Evolutionary conservation across 2,113 vertebrate genomes (phyloP).

Genomic region (Phalacrocorax brasilianus): DNA sequence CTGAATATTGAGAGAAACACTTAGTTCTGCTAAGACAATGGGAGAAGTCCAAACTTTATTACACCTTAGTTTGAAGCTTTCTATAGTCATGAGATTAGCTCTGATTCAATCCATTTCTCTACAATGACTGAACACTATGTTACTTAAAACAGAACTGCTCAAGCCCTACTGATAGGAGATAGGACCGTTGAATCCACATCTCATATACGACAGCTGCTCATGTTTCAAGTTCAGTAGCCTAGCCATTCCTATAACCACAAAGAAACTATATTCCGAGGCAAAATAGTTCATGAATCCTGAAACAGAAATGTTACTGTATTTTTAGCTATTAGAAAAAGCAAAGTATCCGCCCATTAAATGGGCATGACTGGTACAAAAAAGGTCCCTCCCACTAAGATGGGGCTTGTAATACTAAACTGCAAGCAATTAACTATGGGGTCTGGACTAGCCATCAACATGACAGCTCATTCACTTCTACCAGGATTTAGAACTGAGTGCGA

Average conservation of each 20-base stretch:
- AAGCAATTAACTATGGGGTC: slow-evolving; percentile 16
- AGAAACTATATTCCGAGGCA: not conserved
- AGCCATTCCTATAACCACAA: not conserved
- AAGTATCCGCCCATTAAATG: not conserved
- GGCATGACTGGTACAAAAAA: not conserved
- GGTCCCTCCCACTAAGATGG: not conserved
- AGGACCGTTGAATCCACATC: not conserved
- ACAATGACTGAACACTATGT: not conserved
- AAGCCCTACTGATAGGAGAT: not conserved
- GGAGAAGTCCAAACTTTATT: not conserved
- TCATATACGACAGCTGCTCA: not conserved
- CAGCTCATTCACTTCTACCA: not conserved
- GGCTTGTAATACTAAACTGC: slow-evolving; percentile 39
- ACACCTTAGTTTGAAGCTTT: not conserved
- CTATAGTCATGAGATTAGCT: not conserved
- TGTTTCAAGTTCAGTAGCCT: not conserved
- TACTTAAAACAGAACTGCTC: not conserved
- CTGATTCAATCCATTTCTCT: not conserved
- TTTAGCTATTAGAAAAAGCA: too few relatives aligned
- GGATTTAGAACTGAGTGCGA: not conserved
- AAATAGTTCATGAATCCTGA: not conserved
- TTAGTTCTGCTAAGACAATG: not conserved
- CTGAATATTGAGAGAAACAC: not conserved
- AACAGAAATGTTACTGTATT: not conserved
- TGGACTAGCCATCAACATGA: not conserved